phyloP scores from a whole-genome alignment of 1,140 invertebrate genomes.

The Dendroctonus ponderosae region DNA sequence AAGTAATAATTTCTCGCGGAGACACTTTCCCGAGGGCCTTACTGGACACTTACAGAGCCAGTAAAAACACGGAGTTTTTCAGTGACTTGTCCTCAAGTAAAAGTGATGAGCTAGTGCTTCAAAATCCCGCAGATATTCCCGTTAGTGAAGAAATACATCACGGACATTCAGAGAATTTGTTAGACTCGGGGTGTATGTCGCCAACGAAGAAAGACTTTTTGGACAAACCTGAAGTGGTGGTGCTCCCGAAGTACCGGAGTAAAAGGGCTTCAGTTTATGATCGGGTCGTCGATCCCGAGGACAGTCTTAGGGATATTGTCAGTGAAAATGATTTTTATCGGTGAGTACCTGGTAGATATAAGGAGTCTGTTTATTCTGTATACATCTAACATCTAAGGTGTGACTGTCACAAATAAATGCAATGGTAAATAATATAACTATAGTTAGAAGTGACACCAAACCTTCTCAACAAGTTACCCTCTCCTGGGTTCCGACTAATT shows the following conservation, averaged over 20 bases:
- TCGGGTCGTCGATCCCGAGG: conserved; percentile 59
- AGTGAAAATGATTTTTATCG: conserved; percentile 65
- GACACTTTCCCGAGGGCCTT: conserved; percentile 49
- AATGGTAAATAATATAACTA: too few species aligned
- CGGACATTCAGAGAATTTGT: conserved; percentile 48
- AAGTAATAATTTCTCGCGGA: conserved; percentile 47
- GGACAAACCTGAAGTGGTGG: conserved; percentile 42
- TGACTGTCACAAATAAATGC: too few species aligned
- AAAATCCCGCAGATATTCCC: conserved; percentile 46
- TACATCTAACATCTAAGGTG: too few species aligned
- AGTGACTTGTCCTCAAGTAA: conserved; percentile 48
- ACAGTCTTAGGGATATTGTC: conserved; percentile 64
- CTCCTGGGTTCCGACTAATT: too few species aligned
- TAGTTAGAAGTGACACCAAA: too few species aligned
- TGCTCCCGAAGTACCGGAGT: conserved; percentile 38
- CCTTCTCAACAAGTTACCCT: too few species aligned
- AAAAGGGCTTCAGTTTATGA: conserved; percentile 49
- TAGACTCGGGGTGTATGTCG: conserved; percentile 42
- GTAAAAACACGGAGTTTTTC: conserved; percentile 44
- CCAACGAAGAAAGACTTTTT: conserved; percentile 45
- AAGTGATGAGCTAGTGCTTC: conserved; percentile 50
- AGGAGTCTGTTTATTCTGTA: too few species aligned
- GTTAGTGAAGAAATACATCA: conserved; percentile 46
- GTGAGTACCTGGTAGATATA: conserved; percentile 46
- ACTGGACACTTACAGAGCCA: conserved; percentile 46